phyloP scores from a whole-genome alignment of 2,797 vertebrate genomes.

The Scomberomorus guttatus region DNA sequence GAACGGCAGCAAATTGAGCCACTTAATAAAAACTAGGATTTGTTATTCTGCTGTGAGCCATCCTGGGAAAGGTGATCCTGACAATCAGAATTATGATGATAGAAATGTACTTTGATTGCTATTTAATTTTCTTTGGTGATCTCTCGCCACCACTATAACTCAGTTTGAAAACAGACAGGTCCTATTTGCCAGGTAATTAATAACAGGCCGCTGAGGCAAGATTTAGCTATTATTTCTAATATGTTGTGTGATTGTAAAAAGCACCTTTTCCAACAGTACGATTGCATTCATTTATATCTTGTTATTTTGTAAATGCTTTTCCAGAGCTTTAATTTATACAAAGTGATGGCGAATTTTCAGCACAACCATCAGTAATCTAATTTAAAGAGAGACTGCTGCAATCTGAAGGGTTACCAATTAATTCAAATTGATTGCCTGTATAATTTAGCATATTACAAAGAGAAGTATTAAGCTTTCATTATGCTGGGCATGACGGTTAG shows the following conservation, averaged over 20 bases:
- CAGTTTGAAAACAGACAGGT: constrained; percentile 84
- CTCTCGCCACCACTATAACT: constrained; percentile 79
- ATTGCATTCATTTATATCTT: constrained; percentile 97
- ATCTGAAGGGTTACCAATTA: constrained; percentile 78
- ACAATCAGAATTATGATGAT: constrained; percentile 93
- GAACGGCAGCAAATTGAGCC: constrained; percentile 92
- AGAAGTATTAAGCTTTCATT: constrained; percentile 75
- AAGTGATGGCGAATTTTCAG: constrained; percentile 79
- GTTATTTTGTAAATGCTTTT: constrained; percentile 88
- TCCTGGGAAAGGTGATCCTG: constrained; percentile 87
- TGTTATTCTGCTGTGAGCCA: constrained; percentile 88
- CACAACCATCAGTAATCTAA: constrained; percentile 80
- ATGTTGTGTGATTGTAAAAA: constrained; percentile 96
- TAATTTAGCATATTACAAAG: constrained; percentile 77
- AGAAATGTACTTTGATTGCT: constrained; percentile 93
- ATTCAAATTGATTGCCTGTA: constrained; percentile 78
- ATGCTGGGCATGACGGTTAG: constrained; percentile 53
- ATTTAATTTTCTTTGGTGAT: constrained; percentile 89
- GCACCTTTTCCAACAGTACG: constrained; percentile 94
- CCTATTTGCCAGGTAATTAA: constrained; percentile 88
- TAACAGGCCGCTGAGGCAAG: constrained; percentile 89
- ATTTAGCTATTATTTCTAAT: constrained; percentile 96
- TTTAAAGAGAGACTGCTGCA: constrained; percentile 76
- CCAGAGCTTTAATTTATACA: constrained; percentile 85
- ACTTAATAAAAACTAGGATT: constrained; percentile 94